phyloP scores from a whole-genome alignment of 35 echinoderm and acorn worm species.

The Ptychodera flava region DNA sequence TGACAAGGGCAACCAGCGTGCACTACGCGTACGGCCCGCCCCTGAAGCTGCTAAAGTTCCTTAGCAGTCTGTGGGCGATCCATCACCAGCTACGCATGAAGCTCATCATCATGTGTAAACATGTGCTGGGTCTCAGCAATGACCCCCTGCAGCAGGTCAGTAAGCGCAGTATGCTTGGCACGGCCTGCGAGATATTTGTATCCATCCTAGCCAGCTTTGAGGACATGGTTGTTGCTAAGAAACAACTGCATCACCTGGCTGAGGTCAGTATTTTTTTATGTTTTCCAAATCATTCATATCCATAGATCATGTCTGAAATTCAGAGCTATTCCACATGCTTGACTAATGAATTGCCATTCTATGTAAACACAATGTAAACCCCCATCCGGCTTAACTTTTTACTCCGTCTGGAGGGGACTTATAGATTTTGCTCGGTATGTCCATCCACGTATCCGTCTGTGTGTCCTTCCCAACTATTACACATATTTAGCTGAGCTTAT shows the following conservation, averaged over 20 bases:
- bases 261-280: neutral
- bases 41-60: neutral
- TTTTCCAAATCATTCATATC: too few relatives aligned
- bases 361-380: too few relatives aligned
- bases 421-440: too few relatives aligned
- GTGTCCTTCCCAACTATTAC: too few relatives aligned
- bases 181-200: neutral
- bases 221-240: neutral
- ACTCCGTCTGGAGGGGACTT: too few relatives aligned
- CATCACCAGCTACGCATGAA: neutral
- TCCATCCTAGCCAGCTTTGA: neutral
- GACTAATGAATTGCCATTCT: too few relatives aligned
- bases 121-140: neutral
- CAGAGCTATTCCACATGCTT: too few relatives aligned
- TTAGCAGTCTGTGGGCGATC: neutral
- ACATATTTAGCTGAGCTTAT: too few relatives aligned
- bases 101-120: neutral
- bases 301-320: too few relatives aligned
- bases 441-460: too few relatives aligned
- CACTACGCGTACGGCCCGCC: neutral
- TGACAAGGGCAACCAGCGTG: neutral
- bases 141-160: neutral
- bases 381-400: too few relatives aligned
- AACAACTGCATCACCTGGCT: neutral
- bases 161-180: neutral